Conservation (phyloP, 2,797 vertebrate species). For the Pipistrellus nathusii region DNA sequence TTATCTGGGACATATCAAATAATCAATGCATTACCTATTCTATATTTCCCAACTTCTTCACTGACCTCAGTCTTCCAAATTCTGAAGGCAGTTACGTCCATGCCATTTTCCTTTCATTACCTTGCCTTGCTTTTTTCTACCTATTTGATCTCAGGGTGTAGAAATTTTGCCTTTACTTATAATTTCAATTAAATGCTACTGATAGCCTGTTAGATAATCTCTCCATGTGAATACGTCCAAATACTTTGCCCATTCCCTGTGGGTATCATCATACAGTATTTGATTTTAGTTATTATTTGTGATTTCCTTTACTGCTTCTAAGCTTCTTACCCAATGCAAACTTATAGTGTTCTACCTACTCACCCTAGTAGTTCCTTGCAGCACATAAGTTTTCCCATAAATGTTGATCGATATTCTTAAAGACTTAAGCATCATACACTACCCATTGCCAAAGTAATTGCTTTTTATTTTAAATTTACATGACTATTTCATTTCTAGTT, state of each 20-base stretch:
- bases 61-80: background rate
- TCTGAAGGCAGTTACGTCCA: background rate
- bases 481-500: background rate
- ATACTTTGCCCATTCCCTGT: background rate
- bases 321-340: background rate
- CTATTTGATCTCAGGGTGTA: background rate
- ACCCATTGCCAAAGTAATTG: background rate
- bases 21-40: constrained; percentile 2
- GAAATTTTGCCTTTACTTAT: constrained; percentile 22
- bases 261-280: background rate
- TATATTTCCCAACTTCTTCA: background rate
- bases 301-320: background rate
- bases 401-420: constrained; percentile 12
- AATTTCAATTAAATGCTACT: background rate
- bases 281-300: constrained; percentile 3
- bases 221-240: background rate
- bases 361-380: background rate
- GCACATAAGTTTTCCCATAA: background rate
- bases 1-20: constrained; percentile 69
- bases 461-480: background rate
- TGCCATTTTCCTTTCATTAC: background rate
- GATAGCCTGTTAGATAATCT: background rate
- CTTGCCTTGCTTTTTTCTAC: background rate
- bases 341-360: background rate
- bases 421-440: background rate